Base-by-base conservation (phyloP, 1,140 invertebrate species). In the Lucilia sericata region DNA sequence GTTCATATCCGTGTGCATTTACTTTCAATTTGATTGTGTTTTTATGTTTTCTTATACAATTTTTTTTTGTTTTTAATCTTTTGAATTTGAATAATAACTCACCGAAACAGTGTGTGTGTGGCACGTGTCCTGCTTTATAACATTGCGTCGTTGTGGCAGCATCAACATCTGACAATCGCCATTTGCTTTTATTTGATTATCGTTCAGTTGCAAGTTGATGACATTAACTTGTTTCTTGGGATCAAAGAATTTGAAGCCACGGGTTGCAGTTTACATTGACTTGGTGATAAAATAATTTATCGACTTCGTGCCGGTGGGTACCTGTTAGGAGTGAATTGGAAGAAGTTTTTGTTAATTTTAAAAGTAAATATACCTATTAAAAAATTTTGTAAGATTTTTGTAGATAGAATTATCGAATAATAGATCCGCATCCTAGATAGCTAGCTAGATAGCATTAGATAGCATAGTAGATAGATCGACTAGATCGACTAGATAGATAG, bases 41-140 rank as follows among this genome's bases (percentile, higher is more conserved):
- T 30, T 42, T 42, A 10, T 42, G 42, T 42, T 3, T 81, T 21
- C 19, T 30, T 81, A n/a, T 19, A 9, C 12, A 14, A 19, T 49
- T 81, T 19, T 14, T 3, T 21, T 30, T 60, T 4, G 25, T 65
- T 34, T 70, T 65, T 49, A 65, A 70, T 70, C n/a, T 49, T 14
- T 30, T 25, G 25, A 30, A 34, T 65, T 42, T 75, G 60, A 42
- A 83, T 70, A 49, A 60, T 70, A n/a, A 84, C 84, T 85, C 82
- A 88, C 88, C 88, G 88, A 51, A 90, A 90, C 42, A 90, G 85
- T 5, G 88, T 88, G 30, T 90, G 89, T 5, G 89, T 90, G 10
- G 82, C 83, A 74, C 88, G 84, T 74, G 88, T 85, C 36, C 86
- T 88, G 4, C 78, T 84, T 0, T 84, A n/a, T 87, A 7, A 10